These are phyloP conservation scores for Notolabrus celidotus DNA, from an alignment of 2,797 vertebrate genomes.

Conservation along the genomic window DNA sequence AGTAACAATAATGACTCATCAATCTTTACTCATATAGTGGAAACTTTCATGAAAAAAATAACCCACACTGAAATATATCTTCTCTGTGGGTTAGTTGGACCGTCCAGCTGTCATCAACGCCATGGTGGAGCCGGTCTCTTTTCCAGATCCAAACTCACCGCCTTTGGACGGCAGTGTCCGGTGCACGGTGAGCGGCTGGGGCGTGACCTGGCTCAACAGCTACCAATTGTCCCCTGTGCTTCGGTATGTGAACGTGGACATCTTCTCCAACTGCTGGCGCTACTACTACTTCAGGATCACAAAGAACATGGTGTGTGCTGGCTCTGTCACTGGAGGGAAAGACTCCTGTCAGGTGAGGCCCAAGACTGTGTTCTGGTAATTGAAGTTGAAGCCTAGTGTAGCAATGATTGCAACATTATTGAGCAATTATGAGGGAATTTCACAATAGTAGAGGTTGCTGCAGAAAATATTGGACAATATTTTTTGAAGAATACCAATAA, in stretches of 20 bases:
- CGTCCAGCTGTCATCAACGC: conserved; percentile 69
- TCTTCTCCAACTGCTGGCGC: conserved; percentile 77
- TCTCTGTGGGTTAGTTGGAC: conserved; percentile 74
- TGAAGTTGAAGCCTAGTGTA: too few species aligned
- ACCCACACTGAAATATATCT: neutral
- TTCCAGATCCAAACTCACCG: conserved; percentile 51
- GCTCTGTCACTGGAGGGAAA: conserved; percentile 77
- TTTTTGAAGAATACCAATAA: too few species aligned
- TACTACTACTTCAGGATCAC: conserved; percentile 85
- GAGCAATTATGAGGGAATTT: neutral
- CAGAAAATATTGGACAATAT: too few species aligned
- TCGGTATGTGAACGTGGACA: conserved; percentile 78
- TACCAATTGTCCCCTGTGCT: conserved; percentile 78
- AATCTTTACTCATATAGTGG: neutral
- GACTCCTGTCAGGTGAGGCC: conserved; percentile 85
- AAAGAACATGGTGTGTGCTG: conserved; percentile 86
- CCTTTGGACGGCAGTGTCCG: conserved; percentile 21
- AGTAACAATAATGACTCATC: neutral
- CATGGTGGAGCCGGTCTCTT: conserved; percentile 41
- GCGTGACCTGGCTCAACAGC: conserved; percentile 77
- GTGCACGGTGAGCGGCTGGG: conserved; percentile 87
- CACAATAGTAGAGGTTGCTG: neutral
- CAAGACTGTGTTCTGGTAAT: neutral
- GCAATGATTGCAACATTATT: too few species aligned
- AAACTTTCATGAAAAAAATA: neutral